Conservation (phyloP, 2,113 vertebrate genomes). For the Cebidichthys violaceus region DNA sequence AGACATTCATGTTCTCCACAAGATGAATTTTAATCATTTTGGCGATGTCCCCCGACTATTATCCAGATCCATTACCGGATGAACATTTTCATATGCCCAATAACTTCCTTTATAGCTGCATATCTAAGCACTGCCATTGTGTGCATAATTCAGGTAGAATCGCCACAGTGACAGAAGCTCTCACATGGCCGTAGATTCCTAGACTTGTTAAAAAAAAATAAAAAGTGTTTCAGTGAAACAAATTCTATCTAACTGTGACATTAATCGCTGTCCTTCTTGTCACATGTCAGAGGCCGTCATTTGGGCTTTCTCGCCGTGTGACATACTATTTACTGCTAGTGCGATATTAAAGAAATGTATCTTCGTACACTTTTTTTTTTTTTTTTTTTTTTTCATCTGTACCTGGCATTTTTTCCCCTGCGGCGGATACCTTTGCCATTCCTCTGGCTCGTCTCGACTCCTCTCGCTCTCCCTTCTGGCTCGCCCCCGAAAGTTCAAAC, state of each 20-base stretch:
- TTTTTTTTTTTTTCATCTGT: constrained; percentile 9
- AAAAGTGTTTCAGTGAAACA: too few species aligned
- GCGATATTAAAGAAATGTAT: constrained; percentile 15
- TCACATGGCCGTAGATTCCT: neutral
- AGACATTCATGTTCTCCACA: neutral
- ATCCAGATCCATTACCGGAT: neutral
- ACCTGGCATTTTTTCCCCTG: constrained; percentile 38
- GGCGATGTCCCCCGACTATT: neutral
- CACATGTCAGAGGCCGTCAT: neutral
- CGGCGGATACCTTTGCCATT: constrained; percentile 17
- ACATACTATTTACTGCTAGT: neutral
- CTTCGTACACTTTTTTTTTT: neutral
- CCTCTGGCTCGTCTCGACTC: constrained; percentile 21
- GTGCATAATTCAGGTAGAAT: neutral
- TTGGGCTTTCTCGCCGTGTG: neutral
- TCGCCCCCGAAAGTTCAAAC: constrained; percentile 54
- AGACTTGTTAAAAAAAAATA: too few species aligned
- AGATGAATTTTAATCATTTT: neutral
- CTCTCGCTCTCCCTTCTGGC: constrained; percentile 31
- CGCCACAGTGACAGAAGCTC: neutral
- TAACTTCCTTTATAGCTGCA: constrained; percentile 2
- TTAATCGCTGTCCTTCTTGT: neutral
- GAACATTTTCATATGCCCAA: neutral
- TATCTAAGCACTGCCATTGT: neutral
- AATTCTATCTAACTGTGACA: too few species aligned